Conservation (phyloP, 2,797 vertebrate species). For the Leptodactylus fallax region DNA sequence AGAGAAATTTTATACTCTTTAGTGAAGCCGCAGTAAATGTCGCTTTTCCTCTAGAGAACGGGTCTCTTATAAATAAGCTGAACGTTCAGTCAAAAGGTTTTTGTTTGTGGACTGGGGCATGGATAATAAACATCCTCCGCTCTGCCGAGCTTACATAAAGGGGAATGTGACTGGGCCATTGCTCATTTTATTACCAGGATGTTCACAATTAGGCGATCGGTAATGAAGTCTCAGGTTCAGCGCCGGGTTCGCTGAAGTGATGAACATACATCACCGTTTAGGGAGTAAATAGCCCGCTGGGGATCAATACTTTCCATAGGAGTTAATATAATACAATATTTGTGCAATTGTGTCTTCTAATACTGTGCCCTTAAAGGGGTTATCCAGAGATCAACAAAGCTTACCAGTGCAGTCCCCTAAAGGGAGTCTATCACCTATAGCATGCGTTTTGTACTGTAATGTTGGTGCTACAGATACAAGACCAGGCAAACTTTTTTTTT, state of each 20-base stretch:
- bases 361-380: too few relatives aligned
- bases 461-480: too few relatives aligned
- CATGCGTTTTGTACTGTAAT: too few relatives aligned
- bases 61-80: conserved; percentile 37
- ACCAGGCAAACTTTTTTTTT: too few relatives aligned
- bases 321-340: neutral
- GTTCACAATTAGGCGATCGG: conserved; percentile 37
- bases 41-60: conserved; percentile 21
- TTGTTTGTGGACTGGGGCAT: conserved; percentile 16
- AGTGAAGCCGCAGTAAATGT: conserved; percentile 32
- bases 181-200: conserved; percentile 2
- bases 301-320: conserved; percentile 19
- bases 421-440: too few relatives aligned
- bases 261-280: conserved; percentile 3
- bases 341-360: too few relatives aligned
- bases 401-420: too few relatives aligned
- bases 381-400: too few relatives aligned
- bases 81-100: conserved; percentile 31
- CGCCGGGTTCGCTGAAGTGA: neutral
- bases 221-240: conserved; percentile 29
- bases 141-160: conserved; percentile 21
- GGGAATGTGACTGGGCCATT: neutral
- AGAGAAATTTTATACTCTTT: conserved; percentile 6
- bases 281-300: conserved; percentile 1
- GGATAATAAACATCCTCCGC: conserved; percentile 38